phyloP scores from a whole-genome alignment of 2,888 invertebrate genomes.

The Panorpa germanica region DNA sequence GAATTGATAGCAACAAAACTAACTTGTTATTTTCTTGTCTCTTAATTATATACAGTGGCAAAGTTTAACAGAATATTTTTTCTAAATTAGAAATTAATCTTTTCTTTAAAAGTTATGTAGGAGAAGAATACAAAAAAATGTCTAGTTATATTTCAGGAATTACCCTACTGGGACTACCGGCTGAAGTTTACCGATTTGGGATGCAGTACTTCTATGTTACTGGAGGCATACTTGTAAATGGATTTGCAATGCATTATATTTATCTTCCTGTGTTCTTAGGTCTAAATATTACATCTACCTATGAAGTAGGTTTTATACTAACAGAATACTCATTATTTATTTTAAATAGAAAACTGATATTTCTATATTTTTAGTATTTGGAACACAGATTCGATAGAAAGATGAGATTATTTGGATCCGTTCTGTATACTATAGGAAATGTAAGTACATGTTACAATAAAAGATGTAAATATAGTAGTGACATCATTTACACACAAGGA shows the following conservation, averaged over 20 bases:
- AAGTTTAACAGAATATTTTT: conserved; percentile 8
- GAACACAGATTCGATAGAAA: conserved; percentile 52
- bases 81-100: conserved; percentile 1
- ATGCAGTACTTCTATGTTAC: conserved; percentile 52
- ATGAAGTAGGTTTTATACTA: conserved; percentile 42
- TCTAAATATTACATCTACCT: conserved; percentile 55
- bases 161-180: conserved; percentile 57
- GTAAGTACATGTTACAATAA: conserved; percentile 34
- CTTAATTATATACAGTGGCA: too few species aligned
- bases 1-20: too few species aligned
- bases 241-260: conserved; percentile 41
- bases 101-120: neutral
- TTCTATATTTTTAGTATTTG: conserved; percentile 37
- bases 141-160: conserved; percentile 57
- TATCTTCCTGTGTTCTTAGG: conserved; percentile 59
- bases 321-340: neutral
- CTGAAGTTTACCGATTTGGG: conserved; percentile 66
- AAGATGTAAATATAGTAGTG: too few species aligned
- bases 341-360: too few species aligned
- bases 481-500: too few species aligned
- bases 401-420: conserved; percentile 50
- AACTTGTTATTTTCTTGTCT: conserved; percentile 1
- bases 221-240: conserved; percentile 42
- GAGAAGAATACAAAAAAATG: conserved; percentile 7
- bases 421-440: conserved; percentile 50